Base-by-base conservation (phyloP, 2,113 vertebrate genomes). In the Cavia porcellus region DNA sequence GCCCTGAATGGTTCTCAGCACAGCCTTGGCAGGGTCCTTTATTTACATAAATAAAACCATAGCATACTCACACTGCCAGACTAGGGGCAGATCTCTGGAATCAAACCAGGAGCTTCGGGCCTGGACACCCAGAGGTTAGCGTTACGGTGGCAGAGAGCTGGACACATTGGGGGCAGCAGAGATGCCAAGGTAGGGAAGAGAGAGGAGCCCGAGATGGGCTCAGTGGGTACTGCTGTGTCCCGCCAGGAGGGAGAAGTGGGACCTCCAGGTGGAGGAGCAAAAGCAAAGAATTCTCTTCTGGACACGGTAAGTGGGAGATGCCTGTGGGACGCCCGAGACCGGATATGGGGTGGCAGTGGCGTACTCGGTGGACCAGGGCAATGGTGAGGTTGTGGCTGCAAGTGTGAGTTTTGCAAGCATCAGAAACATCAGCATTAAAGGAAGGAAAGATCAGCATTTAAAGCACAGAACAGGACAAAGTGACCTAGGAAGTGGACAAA, bases 101-200 rank as follows among this genome's bases (percentile, higher is more conserved):
- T 79, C 47, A 7, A 2, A 28, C 25, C 0, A 66, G 14, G 70
- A 28, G 1, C 14, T n/a, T 7, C 55, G 15, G 47, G n/a, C 1
- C 0, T 9, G 7, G n/a, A 15, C 5, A 19, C 22, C 42, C n/a
- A 35, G 47, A 20, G 77, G 45, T 2, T 4, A 79, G 35, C 4
- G 42, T 35, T 5, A 28, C 30, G 12, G 82, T 4, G 1, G 22
- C 25, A 35, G 62, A 2, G 2, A 45, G 5, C 0, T 6, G 28
- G 19, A 7, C 13, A 17, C 2, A 17, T 9, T 1, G 13, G 50
- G 14, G 28, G 52, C 1, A 15, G 5, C 0, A 38, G 8, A 19
- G 68, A 25, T 55, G 4, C 28, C 32, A 19, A 12, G 30, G 19
- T 8, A 50, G 70, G 57, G 14, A 42, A 62, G 68, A 45, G 47